Conservation (phyloP, 1,140 invertebrate genomes). For the Papilio polytes region DNA sequence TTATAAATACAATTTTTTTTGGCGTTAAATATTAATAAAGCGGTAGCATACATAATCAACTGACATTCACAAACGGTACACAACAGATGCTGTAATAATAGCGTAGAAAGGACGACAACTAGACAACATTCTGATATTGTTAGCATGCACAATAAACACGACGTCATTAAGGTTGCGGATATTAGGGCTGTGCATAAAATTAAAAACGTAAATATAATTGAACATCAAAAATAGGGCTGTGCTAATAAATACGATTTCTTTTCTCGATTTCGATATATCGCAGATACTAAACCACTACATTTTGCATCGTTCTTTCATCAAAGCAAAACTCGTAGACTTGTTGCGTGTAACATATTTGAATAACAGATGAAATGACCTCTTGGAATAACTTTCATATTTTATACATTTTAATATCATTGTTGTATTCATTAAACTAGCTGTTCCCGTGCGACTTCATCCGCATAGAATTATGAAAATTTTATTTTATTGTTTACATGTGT, state of each 20-base stretch:
- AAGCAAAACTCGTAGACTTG: neutral
- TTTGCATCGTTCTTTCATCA: neutral
- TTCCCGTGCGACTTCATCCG: too few species aligned
- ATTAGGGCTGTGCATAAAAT: neutral
- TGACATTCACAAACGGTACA: conserved; percentile 28
- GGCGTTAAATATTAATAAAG: neutral
- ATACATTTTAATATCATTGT: neutral
- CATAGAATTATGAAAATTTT: too few species aligned
- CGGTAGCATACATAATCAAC: neutral
- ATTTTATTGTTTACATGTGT: too few species aligned
- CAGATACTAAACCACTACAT: too few species aligned
- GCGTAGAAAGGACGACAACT: conserved; percentile 19
- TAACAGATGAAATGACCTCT: neutral
- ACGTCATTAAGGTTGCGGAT: conserved; percentile 6
- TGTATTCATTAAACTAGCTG: too few species aligned
- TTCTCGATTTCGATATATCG: neutral
- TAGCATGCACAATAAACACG: conserved; percentile 26
- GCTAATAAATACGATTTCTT: neutral
- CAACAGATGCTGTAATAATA: conserved; percentile 20
- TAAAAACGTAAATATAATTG: neutral
- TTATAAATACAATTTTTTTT: conserved; percentile 2
- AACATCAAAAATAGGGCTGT: neutral
- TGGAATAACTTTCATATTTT: too few species aligned
- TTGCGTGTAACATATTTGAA: neutral
- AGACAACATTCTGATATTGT: conserved; percentile 30